Evolutionary conservation across 2,888 invertebrate genomes (phyloP), one percentile per base, ranked within the genome.

Genomic region (Drosophila neotestacea): DNA sequence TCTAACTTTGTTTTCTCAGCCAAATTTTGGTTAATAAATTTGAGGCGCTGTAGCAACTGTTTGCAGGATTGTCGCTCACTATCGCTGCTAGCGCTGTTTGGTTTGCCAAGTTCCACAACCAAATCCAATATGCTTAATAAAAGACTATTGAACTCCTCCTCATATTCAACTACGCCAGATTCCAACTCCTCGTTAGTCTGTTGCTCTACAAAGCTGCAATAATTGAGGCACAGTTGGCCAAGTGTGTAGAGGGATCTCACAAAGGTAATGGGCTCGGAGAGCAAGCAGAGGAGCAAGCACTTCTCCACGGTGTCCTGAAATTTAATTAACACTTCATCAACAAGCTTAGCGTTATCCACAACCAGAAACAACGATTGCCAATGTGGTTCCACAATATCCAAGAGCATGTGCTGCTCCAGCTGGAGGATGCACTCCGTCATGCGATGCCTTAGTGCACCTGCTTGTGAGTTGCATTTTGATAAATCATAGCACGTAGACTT

Each of bases 211-310:
- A 36, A 73, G 11, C 28, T 30, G 10, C 75, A 68, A n/a, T 62
- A 85, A 51, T 77, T 86, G 16, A 85, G 76, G 16, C 85, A 85
- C 22, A 79, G 60, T 9, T 79, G 70, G 0, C 83, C 81, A 4
- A 86, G 62, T 0, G 79, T 85, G 13, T 52, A 81, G 5, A 85
- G 13, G 2, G 85, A 58, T 4, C 73, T 59, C 7, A 85, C 70
- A 22, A 72, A 81, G 13, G 72, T 73, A 11, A 54, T 30, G n/a
- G 79, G 58, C 4, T 73, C 73, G 2, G 70, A 64, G 30, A 72
- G 55, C 2, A 85, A 69, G 6, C 73, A 71, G 4, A 78, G 51
- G 1, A 27, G 22, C 11, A 73, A 38, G 9, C 68, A 68, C 1
- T 69, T 58, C 0, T 81, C 56, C 9, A 86, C 36, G 1, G 74